phyloP scores from a whole-genome alignment of 2,888 invertebrate species.

The Thera obeliscata region DNA sequence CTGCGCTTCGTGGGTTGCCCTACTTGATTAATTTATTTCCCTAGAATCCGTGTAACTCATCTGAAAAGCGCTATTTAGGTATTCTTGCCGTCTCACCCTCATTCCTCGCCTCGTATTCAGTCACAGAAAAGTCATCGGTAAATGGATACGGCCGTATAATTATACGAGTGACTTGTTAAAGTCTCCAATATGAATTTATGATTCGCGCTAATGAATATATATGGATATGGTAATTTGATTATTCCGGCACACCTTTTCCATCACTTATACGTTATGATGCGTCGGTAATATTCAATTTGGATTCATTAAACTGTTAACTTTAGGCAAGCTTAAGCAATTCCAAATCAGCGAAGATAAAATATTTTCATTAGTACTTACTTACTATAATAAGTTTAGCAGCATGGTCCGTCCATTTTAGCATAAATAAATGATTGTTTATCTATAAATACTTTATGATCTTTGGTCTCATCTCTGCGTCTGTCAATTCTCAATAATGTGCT shows the following conservation, averaged over 20 bases:
- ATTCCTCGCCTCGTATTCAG: constrained; percentile 51
- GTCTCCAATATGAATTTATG: constrained; percentile 40
- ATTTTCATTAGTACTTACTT: neutral
- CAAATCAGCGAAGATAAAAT: neutral
- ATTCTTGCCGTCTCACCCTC: constrained; percentile 48
- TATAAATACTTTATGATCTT: neutral
- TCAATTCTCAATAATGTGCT: too few species aligned
- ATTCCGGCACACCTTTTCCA: constrained; percentile 23
- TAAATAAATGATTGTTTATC: neutral
- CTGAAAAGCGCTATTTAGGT: constrained; percentile 60
- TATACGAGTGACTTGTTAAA: constrained; percentile 34
- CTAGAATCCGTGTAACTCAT: constrained; percentile 67
- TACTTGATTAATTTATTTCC: constrained; percentile 75
- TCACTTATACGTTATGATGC: constrained; percentile 1
- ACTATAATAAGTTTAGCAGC: neutral
- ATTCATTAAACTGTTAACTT: neutral
- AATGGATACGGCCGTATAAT: constrained; percentile 37
- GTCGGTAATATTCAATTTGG: constrained; percentile 5
- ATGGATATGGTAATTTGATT: constrained; percentile 24
- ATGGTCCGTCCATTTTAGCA: neutral
- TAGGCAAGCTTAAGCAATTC: neutral
- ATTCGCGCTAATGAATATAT: constrained; percentile 30
- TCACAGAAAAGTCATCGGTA: constrained; percentile 41
- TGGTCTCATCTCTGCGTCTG: neutral
- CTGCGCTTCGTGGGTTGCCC: constrained; percentile 66